Conservation (phyloP, 2,113 vertebrate genomes). For the Crotalus helleri region DNA sequence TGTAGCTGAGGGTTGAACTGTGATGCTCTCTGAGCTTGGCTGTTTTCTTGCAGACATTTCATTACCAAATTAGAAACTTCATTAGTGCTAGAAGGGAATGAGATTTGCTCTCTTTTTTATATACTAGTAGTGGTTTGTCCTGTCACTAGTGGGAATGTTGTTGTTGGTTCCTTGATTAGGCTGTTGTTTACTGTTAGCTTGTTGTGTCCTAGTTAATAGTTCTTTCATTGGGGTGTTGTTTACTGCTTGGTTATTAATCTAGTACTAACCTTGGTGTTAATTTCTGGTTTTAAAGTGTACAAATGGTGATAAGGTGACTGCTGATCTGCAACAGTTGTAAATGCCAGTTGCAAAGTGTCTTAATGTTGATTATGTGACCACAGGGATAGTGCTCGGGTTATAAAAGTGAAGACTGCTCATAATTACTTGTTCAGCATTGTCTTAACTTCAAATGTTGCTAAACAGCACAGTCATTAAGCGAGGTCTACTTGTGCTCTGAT, state of each 20-base stretch:
- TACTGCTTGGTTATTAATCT: neutral
- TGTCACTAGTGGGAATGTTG: neutral
- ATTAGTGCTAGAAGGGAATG: too few species aligned
- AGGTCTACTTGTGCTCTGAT: neutral
- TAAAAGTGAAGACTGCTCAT: neutral
- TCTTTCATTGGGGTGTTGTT: neutral
- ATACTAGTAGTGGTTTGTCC: neutral
- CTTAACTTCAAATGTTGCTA: neutral
- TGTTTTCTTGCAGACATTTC: too few species aligned
- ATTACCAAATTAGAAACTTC: too few species aligned
- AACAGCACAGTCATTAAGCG: neutral
- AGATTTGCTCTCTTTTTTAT: too few species aligned
- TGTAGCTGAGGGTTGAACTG: too few species aligned
- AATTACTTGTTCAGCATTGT: neutral
- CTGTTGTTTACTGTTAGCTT: neutral
- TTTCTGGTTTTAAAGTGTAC: neutral
- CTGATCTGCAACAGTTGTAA: neutral
- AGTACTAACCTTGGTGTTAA: too few species aligned
- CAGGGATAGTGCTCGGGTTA: neutral
- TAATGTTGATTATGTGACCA: neutral
- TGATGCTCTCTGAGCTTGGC: too few species aligned
- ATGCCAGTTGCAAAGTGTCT: neutral
- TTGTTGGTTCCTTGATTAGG: neutral
- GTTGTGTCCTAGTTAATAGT: too few species aligned
- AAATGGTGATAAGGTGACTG: neutral